phyloP scores from a whole-genome alignment of 2,888 invertebrate genomes.

The Platycheirus rosarum region DNA sequence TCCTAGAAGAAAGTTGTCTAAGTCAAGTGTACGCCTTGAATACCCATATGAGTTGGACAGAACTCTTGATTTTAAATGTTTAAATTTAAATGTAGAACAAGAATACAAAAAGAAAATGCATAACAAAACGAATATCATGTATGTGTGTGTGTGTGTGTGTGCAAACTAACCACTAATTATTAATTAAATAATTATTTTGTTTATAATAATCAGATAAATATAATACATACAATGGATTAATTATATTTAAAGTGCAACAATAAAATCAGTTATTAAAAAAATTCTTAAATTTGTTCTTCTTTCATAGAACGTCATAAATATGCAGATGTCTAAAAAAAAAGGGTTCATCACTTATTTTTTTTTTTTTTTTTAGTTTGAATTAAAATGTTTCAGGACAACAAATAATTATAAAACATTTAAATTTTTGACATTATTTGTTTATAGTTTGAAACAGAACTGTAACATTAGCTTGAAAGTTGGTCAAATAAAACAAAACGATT shows the following conservation, averaged over 20 bases:
- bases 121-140: slow-evolving; percentile 18
- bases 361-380: slow-evolving; percentile 14
- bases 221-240: slow-evolving; percentile 71
- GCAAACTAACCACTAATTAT: slow-evolving; percentile 72
- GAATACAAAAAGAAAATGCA: slow-evolving; percentile 3
- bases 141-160: slow-evolving; percentile 37
- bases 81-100: neutral
- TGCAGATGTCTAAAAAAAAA: slow-evolving; percentile 17
- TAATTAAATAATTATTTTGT: slow-evolving; percentile 72
- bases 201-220: slow-evolving; percentile 70
- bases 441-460: too few relatives aligned
- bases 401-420: too few relatives aligned
- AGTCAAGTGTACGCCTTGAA: too few relatives aligned
- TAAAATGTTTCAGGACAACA: too few relatives aligned
- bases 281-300: slow-evolving; percentile 54
- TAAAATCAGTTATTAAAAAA: slow-evolving; percentile 59
- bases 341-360: slow-evolving; percentile 30
- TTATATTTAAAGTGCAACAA: slow-evolving; percentile 42
- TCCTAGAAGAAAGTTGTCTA: too few relatives aligned
- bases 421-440: too few relatives aligned
- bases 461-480: too few relatives aligned
- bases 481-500: slow-evolving; percentile 23
- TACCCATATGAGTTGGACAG: too few relatives aligned
- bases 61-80: too few relatives aligned
- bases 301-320: slow-evolving; percentile 35